These are phyloP conservation scores for Colostygia pectinataria DNA, from an alignment of 2,888 invertebrate genomes.

Conservation along the genomic window DNA sequence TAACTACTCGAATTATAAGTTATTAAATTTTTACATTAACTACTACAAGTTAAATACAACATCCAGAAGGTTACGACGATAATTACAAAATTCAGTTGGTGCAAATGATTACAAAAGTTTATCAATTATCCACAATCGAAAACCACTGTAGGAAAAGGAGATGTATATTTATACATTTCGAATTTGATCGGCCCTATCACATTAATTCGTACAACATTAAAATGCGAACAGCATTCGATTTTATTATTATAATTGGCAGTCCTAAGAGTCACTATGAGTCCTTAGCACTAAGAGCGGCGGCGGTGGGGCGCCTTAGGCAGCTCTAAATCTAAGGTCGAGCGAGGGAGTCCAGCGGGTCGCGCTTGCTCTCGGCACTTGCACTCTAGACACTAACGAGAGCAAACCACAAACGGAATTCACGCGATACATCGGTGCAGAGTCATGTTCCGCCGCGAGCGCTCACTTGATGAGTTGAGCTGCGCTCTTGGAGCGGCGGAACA, in stretches of 20 bases:
- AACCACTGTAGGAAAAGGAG: slow-evolving; percentile 56
- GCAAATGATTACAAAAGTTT: slow-evolving; percentile 76
- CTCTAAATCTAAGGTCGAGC: slow-evolving; percentile 8
- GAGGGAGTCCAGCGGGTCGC: too few relatives aligned
- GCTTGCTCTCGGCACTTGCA: too few relatives aligned
- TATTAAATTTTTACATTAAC: slow-evolving; percentile 76
- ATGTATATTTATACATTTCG: slow-evolving; percentile 57
- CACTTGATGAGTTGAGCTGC: slow-evolving; percentile 82
- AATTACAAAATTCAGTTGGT: slow-evolving; percentile 79
- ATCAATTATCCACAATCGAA: slow-evolving; percentile 55
- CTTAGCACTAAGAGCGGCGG: slow-evolving; percentile 39
- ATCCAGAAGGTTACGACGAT: slow-evolving; percentile 78
- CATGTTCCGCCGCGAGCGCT: slow-evolving; percentile 32
- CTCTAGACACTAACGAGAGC: slow-evolving; percentile 11
- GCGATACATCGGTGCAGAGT: slow-evolving; percentile 1
- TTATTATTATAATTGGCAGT: slow-evolving; percentile 70
- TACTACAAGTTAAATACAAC: slow-evolving; percentile 79
- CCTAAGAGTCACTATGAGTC: slow-evolving; percentile 65
- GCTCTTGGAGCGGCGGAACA: slow-evolving; percentile 83
- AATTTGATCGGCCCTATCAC: slow-evolving; percentile 69
- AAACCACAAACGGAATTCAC: slow-evolving; percentile 12
- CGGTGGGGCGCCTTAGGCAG: slow-evolving; percentile 12
- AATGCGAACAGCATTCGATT: slow-evolving; percentile 65
- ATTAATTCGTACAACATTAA: slow-evolving; percentile 69
- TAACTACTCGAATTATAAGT: slow-evolving; percentile 74